These are phyloP conservation scores for Elgonia sp. DNA, from an alignment of 2,888 invertebrate species.

Conservation along the genomic window DNA sequence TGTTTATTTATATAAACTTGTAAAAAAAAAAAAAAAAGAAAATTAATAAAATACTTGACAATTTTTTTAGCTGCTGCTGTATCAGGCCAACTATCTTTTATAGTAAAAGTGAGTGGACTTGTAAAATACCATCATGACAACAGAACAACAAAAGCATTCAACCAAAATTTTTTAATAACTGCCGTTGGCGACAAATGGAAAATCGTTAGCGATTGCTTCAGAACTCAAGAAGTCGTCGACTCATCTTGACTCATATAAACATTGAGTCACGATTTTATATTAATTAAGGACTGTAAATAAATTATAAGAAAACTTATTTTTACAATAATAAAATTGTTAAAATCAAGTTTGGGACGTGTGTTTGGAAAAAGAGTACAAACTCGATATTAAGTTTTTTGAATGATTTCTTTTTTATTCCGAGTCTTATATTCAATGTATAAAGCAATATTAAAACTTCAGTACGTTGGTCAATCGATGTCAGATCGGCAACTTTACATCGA, in stretches of 20 bases:
- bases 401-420: conserved; percentile 77
- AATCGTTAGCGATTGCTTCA: conserved; percentile 95
- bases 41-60: too few relatives aligned
- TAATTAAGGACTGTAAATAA: neutral
- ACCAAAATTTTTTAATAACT: conserved; percentile 95
- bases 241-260: conserved; percentile 20
- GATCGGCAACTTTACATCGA: conserved; percentile 83
- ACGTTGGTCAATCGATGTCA: conserved; percentile 85
- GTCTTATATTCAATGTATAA: conserved; percentile 86
- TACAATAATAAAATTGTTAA: too few relatives aligned
- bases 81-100: conserved; percentile 92
- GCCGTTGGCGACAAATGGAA: conserved; percentile 97
- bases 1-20: too few relatives aligned
- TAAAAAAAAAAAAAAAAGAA: too few relatives aligned
- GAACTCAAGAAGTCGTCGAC: conserved; percentile 90
- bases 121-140: conserved; percentile 91
- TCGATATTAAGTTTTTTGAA: conserved; percentile 38
- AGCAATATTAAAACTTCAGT: conserved; percentile 86
- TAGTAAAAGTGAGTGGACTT: conserved; percentile 94
- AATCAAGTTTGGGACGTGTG: too few relatives aligned
- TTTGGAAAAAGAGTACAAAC: neutral
- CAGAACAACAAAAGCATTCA: conserved; percentile 90
- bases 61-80: conserved; percentile 90
- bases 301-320: too few relatives aligned
- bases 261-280: neutral